These are phyloP conservation scores for Phalera bucephala DNA, from an alignment of 2,888 invertebrate genomes.

Conservation along the genomic window DNA sequence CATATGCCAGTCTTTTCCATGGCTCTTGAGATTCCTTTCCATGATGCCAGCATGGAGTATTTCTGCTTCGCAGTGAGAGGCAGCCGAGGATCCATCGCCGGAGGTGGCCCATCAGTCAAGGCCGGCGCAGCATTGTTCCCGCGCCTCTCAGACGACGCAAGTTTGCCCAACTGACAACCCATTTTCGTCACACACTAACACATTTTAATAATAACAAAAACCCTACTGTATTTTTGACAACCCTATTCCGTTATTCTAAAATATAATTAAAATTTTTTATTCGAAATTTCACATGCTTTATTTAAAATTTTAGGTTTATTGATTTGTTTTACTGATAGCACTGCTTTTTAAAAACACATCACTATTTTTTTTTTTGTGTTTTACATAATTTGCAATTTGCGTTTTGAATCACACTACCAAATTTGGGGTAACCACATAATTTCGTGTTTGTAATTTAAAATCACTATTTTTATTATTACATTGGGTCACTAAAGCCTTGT, in stretches of 20 bases:
- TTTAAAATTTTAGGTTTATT: background rate
- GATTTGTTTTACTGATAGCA: constrained; percentile 12
- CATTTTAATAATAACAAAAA: constrained; percentile 17
- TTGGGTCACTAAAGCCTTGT: no score
- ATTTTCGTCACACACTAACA: constrained; percentile 60
- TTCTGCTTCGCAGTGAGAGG: constrained; percentile 94
- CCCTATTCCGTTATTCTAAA: constrained; percentile 3
- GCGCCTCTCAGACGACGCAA: constrained; percentile 83
- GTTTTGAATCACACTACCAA: constrained; percentile 3
- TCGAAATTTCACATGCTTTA: background rate
- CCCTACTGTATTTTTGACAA: constrained; percentile 3
- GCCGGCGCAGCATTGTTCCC: constrained; percentile 64
- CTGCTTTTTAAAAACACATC: background rate
- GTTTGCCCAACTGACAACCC: constrained; percentile 91
- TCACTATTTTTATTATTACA: no score
- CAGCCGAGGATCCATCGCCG: constrained; percentile 89
- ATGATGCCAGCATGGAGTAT: constrained; percentile 94
- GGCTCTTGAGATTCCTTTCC: constrained; percentile 95
- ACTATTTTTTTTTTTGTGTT: background rate
- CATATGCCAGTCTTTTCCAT: constrained; percentile 94
- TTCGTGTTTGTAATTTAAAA: constrained; percentile 8
- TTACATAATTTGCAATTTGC: constrained; percentile 6
- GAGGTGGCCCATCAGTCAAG: constrained; percentile 84
- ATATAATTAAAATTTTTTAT: background rate
- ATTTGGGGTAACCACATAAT: no score